These are phyloP conservation scores for Paramuricea clavata DNA, from an alignment of 92 coral and sea anemone species.

Conservation along the genomic window DNA sequence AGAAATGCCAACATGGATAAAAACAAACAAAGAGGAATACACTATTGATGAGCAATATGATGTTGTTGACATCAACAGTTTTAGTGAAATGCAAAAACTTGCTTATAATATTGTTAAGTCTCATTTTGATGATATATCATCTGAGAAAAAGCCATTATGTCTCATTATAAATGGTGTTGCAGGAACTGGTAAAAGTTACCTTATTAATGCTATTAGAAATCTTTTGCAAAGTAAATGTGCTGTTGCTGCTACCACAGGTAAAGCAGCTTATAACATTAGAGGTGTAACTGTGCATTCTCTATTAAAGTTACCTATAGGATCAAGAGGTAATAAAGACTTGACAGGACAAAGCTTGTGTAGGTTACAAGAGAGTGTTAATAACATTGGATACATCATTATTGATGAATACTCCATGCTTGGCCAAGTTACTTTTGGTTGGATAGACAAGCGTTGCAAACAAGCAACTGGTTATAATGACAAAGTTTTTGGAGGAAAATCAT, in stretches of 20 bases:
- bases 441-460: neutral
- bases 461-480: conserved; percentile 52
- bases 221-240: neutral
- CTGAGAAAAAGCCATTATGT: conserved; percentile 50
- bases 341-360: conserved; percentile 57
- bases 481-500: conserved; percentile 35
- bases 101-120: neutral
- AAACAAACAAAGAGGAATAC: neutral
- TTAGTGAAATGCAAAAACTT: conserved; percentile 5
- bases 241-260: neutral
- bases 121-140: conserved; percentile 29
- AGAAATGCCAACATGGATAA: neutral
- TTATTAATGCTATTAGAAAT: neutral
- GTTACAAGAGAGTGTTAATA: conserved; percentile 50
- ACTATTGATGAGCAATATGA: neutral
- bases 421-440: neutral
- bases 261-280: conserved; percentile 32
- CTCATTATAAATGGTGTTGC: conserved; percentile 29
- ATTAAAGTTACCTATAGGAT: conserved; percentile 5
- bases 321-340: conserved; percentile 47
- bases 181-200: neutral
- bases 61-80: neutral
- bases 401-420: conserved; percentile 2
- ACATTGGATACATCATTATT: conserved; percentile 55
- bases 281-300: neutral